phyloP scores from a whole-genome alignment of 2,797 vertebrate genomes.

The Perodicticus potto region DNA sequence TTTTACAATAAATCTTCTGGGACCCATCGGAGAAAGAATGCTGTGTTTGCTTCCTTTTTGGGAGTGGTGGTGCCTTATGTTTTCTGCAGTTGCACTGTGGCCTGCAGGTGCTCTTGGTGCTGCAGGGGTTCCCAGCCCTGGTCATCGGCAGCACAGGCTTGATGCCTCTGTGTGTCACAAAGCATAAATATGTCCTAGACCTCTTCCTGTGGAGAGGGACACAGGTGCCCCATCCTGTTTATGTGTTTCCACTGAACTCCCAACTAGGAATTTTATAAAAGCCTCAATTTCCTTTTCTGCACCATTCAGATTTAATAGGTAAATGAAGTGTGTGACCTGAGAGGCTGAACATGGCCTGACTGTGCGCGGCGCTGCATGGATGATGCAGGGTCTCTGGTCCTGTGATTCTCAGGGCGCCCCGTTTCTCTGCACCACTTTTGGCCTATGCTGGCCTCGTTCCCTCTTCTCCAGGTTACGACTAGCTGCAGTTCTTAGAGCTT shows the following conservation, averaged over 20 bases:
- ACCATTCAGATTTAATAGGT: neutral
- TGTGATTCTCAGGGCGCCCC: accelerated
- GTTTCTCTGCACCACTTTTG: accelerated
- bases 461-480: accelerated
- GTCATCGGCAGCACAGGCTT: too few species aligned
- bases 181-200: accelerated
- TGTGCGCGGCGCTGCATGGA: accelerated
- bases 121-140: accelerated
- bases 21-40: neutral
- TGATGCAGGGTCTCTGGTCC: accelerated
- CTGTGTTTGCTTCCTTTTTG: neutral
- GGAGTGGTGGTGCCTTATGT: accelerated
- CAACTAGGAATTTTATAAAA: neutral
- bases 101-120: accelerated
- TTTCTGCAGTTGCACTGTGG: neutral
- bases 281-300: neutral
- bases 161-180: neutral
- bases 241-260: neutral
- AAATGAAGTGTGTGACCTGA: accelerated
- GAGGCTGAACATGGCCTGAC: accelerated
- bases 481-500: accelerated
- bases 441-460: accelerated
- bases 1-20: neutral
- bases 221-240: accelerated
- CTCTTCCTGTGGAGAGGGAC: accelerated